These are phyloP conservation scores for Neodiprion fabricii DNA, from an alignment of 1,140 invertebrate species.

Conservation along the genomic window DNA sequence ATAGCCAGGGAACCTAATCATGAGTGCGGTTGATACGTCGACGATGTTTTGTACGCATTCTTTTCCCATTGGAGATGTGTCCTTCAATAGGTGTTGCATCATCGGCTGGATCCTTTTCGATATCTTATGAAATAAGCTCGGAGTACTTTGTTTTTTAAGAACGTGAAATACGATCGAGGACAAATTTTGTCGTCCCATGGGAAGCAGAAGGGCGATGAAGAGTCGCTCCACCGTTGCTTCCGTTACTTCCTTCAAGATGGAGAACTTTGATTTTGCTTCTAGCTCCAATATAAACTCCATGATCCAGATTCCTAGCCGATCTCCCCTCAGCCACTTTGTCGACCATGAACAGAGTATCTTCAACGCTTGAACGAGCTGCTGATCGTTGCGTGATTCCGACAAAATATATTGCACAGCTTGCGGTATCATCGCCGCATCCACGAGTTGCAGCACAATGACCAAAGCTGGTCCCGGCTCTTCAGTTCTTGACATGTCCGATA, in stretches of 20 bases:
- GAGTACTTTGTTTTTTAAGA: slow-evolving; percentile 58
- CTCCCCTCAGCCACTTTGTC: slow-evolving; percentile 57
- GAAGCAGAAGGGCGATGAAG: slow-evolving; percentile 54
- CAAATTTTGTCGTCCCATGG: slow-evolving; percentile 54
- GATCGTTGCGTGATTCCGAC: slow-evolving; percentile 48
- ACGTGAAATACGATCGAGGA: slow-evolving; percentile 64
- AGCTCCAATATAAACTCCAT: slow-evolving; percentile 62
- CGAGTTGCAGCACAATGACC: slow-evolving; percentile 64
- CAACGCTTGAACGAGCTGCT: slow-evolving; percentile 56
- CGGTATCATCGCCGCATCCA: slow-evolving; percentile 51
- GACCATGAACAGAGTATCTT: slow-evolving; percentile 63
- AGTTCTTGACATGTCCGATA: slow-evolving; percentile 39
- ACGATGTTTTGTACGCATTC: slow-evolving; percentile 60
- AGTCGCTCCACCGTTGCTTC: slow-evolving; percentile 59
- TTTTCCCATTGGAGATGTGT: slow-evolving; percentile 50
- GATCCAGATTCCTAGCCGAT: slow-evolving; percentile 62
- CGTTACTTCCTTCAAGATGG: slow-evolving; percentile 60
- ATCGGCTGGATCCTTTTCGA: slow-evolving; percentile 48
- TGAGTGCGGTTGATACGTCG: slow-evolving; percentile 57
- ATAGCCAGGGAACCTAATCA: slow-evolving; percentile 59
- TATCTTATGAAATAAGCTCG: slow-evolving; percentile 58
- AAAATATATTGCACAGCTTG: slow-evolving; percentile 58
- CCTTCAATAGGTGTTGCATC: slow-evolving; percentile 49
- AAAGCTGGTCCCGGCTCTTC: slow-evolving; percentile 60
- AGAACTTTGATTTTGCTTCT: slow-evolving; percentile 58